Base-by-base conservation (phyloP, 2,888 invertebrate species). In the Acrobasis suavella region DNA sequence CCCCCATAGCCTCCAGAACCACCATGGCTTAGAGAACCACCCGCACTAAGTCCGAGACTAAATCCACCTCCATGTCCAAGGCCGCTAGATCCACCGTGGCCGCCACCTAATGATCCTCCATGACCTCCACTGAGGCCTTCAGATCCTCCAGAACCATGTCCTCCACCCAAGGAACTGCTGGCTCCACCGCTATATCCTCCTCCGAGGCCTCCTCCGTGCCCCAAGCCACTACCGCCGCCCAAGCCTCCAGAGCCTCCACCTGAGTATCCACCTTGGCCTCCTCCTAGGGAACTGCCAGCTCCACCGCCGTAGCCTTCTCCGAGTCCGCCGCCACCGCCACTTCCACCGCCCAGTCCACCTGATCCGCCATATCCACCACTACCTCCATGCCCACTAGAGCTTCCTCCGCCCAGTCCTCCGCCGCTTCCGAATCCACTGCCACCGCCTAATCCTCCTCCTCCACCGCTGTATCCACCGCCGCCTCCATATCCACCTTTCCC, bases 401-500 rank as follows among this genome's bases (percentile, higher is more conserved):
- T 82, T 64, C 77, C 80, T 32, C 58, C 69, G 37, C 50, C 58
- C 60, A 50, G 49, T 46, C 80, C 79, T 50, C 76, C 77, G n/a
- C 81, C 79, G 42, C 73, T 67, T 17, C 80, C 70, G 50, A 69
- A 73, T 37, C 78, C 72, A 6, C 77, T 74, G 3, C 76, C 77
- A 0, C 77, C 77, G 14, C 83, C 78, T 14, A 80, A 81, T 16
- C 87, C 88, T 62, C 83, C 82, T 7, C 90, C 92, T 7, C 80
- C 76, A 51, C 75, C 76, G 61, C 83, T 82, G 54, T 78, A 77
- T 10, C 86, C 85, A 0, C 88, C 89, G 7, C 89, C 88, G 10
- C 89, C 87, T 15, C 93, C 93, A 51, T 84, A 84, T 46, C 87
- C 87, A 15, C 90, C 87, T 66, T 86, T 86, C 0, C 83, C 85